Conservation (phyloP, 2,113 vertebrate genomes). For the Condylura cristata region DNA sequence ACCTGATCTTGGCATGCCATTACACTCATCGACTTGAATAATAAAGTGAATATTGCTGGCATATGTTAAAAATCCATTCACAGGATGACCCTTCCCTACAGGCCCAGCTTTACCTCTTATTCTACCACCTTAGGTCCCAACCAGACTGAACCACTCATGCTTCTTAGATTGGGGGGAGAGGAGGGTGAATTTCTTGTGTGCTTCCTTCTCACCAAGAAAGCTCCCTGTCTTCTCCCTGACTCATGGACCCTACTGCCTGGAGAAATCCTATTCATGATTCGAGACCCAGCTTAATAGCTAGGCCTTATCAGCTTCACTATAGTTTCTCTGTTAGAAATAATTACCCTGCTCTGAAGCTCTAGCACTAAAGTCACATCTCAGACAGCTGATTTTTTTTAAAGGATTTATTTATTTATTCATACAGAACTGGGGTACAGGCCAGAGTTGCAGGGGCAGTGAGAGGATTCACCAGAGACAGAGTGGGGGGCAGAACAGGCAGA, state of each 20-base stretch:
- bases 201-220: too few species aligned
- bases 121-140: not conserved
- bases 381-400: not conserved
- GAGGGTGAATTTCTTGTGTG: not conserved
- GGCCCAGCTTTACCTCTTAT: not conserved
- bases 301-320: not conserved
- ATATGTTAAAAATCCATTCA: not conserved
- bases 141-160: not conserved
- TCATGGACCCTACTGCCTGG: not conserved
- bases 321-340: not conserved
- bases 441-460: too few species aligned
- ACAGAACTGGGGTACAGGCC: too few species aligned
- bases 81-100: not conserved
- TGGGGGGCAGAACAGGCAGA: too few species aligned
- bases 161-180: not conserved
- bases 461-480: too few species aligned
- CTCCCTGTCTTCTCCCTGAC: not conserved
- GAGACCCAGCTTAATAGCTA: not conserved
- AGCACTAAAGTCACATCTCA: not conserved
- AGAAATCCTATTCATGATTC: not conserved
- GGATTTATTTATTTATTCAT: too few species aligned
- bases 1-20: not conserved
- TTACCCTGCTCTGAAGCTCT: not conserved
- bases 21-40: not conserved
- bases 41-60: fast-evolving